These are phyloP conservation scores for Puntigrus tetrazona DNA, from an alignment of 2,113 vertebrate species.

Conservation along the genomic window DNA sequence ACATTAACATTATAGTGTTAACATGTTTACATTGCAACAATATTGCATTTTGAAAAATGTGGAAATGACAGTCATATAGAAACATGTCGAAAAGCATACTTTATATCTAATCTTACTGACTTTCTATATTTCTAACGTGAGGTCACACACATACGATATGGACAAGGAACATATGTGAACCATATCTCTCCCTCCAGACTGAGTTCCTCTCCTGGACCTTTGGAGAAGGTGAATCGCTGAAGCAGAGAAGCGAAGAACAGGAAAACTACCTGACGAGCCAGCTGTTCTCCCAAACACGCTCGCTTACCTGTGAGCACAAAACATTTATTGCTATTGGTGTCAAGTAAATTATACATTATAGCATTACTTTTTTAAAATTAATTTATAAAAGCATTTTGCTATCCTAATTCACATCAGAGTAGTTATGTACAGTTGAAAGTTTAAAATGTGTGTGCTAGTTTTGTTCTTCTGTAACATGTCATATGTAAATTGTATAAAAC, in stretches of 20 bases:
- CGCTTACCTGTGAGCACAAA: conserved; percentile 35
- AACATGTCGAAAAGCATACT: background rate
- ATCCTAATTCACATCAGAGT: background rate
- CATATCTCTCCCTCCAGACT: background rate
- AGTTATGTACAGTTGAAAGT: background rate
- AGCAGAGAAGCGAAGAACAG: no score
- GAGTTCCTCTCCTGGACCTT: conserved; percentile 9
- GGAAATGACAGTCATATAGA: background rate
- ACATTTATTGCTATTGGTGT: no score
- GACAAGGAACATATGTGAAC: background rate
- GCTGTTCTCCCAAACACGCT: conserved; percentile 45
- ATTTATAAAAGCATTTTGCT: background rate
- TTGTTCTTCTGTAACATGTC: background rate
- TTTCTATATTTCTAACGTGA: conserved; percentile 58
- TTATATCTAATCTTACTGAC: background rate
- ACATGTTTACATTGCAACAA: no score
- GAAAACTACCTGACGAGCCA: conserved; percentile 50
- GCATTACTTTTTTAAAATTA: background rate
- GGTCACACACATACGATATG: conserved; percentile 62
- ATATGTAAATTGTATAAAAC: background rate
- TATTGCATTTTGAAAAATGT: background rate
- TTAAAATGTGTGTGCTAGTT: background rate
- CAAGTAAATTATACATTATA: no score
- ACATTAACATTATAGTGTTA: no score
- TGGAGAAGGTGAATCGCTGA: conserved; percentile 75